Base-by-base conservation (phyloP, 2,113 vertebrate genomes). In the Megalops atlanticus region DNA sequence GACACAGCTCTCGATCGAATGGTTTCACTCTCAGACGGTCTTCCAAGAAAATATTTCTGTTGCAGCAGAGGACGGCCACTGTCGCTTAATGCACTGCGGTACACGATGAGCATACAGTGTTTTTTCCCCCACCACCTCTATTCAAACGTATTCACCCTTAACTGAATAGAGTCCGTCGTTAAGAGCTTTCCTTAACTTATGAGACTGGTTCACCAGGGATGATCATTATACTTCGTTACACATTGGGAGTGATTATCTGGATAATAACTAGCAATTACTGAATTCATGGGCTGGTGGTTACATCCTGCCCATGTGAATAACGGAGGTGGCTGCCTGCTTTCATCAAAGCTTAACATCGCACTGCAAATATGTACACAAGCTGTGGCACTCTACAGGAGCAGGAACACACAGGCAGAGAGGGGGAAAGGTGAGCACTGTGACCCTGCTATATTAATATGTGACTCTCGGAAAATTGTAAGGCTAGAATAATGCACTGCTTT, bases 181-280 rank as follows among this genome's bases (percentile, higher is more conserved):
- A 31, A 82, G 80, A 40, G 81, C 75, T 45, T 71, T 83, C 77
- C 79, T 69, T 77, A 70, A 81, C 82, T 82, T 84, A 76, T 1
- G 84, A 83, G 74, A 78, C 75, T 0, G 76, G 52, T 85, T 80
- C 81, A 82, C 82, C 84, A 83, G 72, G 76, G 68, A 81, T 82
- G 85, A 84, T 85, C 86, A 86, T 89, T 82, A 88, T 82, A 88
- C 75, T 83, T 85, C 80, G 69, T 84, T 82, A 83, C 81, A 70
- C 83, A 54, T 75, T 52, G 80, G 83, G 78, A 76, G 68, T 86
- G 86, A 87, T 83, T 88, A 86, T 81, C 54, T 39, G 84, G 81
- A 82, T 83, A 87, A 89, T 88, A 86, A 88, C 85, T 80, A 76
- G 81, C 82, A 87, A 86, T 86, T 85, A 85, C 21, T 41, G 35